Evolutionary conservation across 2,113 vertebrate species (phyloP).

Genomic region (Sorex fumeus): DNA sequence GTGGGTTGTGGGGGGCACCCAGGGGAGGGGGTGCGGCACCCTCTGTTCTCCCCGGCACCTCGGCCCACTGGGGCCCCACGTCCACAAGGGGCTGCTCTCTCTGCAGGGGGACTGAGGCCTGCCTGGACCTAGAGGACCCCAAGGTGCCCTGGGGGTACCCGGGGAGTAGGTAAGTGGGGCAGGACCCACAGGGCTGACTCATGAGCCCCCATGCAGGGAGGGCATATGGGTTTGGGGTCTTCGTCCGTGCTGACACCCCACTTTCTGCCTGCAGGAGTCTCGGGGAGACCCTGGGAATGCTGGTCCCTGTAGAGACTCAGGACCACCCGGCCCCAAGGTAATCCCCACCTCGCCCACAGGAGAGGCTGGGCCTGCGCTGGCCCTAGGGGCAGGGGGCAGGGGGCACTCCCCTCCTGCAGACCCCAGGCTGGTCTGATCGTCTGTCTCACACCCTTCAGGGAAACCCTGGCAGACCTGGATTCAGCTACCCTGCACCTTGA

Average conservation of each 20-base stretch:
- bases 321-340: constrained; percentile 94
- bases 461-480: constrained; percentile 95
- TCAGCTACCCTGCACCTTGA: constrained; percentile 95
- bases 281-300: constrained; percentile 95
- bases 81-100: background rate
- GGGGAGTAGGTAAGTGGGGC: constrained; percentile 92
- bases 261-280: constrained; percentile 90
- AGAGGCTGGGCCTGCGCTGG: no score
- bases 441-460: constrained; percentile 87
- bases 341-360: background rate
- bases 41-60: no score
- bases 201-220: no score
- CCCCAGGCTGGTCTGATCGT: background rate
- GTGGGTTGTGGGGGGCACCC: background rate
- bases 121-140: constrained; percentile 94
- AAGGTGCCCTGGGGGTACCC: constrained; percentile 90
- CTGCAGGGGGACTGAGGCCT: constrained; percentile 95
- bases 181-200: background rate
- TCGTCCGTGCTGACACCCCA: background rate
- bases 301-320: constrained; percentile 94
- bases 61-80: no score
- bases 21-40: background rate
- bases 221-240: no score
- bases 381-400: no score
- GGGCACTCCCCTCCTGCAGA: background rate